These are phyloP conservation scores for Montipora capitata DNA, from an alignment of 92 coral and sea anemone species.

Conservation along the genomic window DNA sequence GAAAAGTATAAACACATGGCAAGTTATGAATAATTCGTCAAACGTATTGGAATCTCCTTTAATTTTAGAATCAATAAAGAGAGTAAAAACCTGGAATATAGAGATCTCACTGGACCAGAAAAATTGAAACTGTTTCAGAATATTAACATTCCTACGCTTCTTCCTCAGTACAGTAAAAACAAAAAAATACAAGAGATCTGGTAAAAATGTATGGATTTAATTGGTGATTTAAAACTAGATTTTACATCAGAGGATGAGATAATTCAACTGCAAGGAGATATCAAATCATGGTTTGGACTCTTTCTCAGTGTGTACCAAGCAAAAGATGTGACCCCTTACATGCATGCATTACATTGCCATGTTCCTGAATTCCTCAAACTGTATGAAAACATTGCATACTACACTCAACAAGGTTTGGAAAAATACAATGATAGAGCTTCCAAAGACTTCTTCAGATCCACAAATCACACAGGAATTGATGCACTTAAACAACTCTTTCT, in stretches of 20 bases:
- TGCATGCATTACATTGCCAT: conserved; percentile 72
- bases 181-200: too few relatives aligned
- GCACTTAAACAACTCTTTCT: conserved; percentile 25
- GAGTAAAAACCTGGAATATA: conserved; percentile 61
- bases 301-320: conserved; percentile 42
- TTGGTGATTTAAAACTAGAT: conserved; percentile 41
- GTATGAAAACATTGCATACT: conserved; percentile 48
- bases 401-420: conserved; percentile 18
- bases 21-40: conserved; percentile 66
- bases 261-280: conserved; percentile 30
- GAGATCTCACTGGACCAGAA: conserved; percentile 64
- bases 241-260: conserved; percentile 19
- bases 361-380: conserved; percentile 59
- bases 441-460: conserved; percentile 62
- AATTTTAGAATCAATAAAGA: conserved; percentile 72
- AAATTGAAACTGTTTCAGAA: conserved; percentile 59
- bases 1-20: conserved; percentile 76
- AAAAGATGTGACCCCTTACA: conserved; percentile 70
- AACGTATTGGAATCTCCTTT: conserved; percentile 71
- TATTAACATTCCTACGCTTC: conserved; percentile 33
- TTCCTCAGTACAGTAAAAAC: too few relatives aligned
- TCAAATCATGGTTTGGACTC: conserved; percentile 55
- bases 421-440: background rate
- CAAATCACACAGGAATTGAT: conserved; percentile 67
- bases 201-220: conserved; percentile 35